These are phyloP conservation scores for Drosophila ezoana DNA, from an alignment of 2,888 invertebrate genomes.

Conservation along the genomic window DNA sequence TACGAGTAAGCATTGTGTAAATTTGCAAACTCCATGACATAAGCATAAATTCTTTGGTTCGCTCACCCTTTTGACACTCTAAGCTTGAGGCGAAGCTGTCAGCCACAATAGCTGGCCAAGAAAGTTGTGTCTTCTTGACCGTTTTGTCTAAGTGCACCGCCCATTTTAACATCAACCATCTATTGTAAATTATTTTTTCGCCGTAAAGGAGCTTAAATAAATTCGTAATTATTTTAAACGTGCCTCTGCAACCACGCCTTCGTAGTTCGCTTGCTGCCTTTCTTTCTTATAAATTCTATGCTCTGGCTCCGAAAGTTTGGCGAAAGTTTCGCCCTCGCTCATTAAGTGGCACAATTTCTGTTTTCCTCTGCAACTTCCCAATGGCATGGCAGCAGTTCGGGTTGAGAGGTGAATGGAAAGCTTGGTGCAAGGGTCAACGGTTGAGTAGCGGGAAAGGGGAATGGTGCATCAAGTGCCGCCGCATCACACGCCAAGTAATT, in stretches of 20 bases:
- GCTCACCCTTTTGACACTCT: constrained; percentile 18
- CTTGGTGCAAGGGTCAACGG: constrained; percentile 1
- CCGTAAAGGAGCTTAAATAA: constrained; percentile 77
- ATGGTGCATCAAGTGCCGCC: constrained; percentile 56
- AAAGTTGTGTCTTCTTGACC: constrained; percentile 20
- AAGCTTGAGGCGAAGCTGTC: constrained; percentile 32
- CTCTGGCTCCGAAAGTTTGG: constrained; percentile 57
- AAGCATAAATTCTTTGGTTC: constrained; percentile 66
- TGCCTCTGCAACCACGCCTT: constrained; percentile 48
- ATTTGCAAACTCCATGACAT: constrained; percentile 75
- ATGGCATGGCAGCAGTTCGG: constrained; percentile 22
- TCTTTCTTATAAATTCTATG: constrained; percentile 54
- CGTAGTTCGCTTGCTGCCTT: constrained; percentile 10
- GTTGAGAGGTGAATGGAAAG: constrained; percentile 4
- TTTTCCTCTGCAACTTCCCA: constrained; percentile 62
- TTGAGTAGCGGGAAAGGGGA: background rate
- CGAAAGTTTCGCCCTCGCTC: constrained; percentile 74
- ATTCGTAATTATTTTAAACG: constrained; percentile 80
- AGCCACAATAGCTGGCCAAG: constrained; percentile 24
- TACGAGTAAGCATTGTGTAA: constrained; percentile 69
- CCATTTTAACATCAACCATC: constrained; percentile 32
- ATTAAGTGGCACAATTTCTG: constrained; percentile 79
- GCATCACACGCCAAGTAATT: constrained; percentile 80
- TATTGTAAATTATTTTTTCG: constrained; percentile 73
- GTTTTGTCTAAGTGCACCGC: constrained; percentile 20